phyloP scores from a whole-genome alignment of 2,113 vertebrate species.

The Nannobrachium achirus region DNA sequence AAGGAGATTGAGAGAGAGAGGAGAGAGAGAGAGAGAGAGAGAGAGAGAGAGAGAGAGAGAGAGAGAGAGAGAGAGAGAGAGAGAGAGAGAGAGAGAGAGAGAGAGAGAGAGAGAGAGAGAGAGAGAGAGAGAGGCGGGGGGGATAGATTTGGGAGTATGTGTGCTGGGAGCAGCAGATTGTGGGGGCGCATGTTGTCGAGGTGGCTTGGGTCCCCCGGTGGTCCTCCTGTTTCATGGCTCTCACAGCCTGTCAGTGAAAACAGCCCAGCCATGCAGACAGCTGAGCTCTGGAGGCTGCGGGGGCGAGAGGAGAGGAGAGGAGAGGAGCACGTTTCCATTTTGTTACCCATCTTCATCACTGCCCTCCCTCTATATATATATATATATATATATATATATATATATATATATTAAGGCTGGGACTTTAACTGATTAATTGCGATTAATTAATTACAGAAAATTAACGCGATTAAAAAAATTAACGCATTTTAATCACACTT shows the following conservation, averaged over 20 bases:
- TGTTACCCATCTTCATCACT: conserved; percentile 53
- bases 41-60: too few species aligned
- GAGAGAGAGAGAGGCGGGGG: conserved; percentile 18
- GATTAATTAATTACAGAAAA: too few species aligned
- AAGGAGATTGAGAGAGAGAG: conserved; percentile 39
- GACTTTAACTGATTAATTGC: too few species aligned
- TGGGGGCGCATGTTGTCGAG: conserved; percentile 72
- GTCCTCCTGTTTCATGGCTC: conserved; percentile 75
- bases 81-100: not conserved
- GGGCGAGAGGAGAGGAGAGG: conserved; percentile 70
- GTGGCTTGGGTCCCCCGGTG: conserved; percentile 74
- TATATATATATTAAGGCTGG: too few species aligned
- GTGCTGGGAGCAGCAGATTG: conserved; percentile 60
- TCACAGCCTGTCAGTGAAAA: conserved; percentile 75
- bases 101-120: conserved; percentile 6
- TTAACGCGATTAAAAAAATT: too few species aligned
- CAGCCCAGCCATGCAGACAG: conserved; percentile 75
- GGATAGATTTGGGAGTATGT: conserved; percentile 45
- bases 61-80: too few species aligned
- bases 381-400: too few species aligned
- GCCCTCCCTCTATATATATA: conserved; percentile 34
- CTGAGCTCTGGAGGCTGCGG: conserved; percentile 75
- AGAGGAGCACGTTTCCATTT: conserved; percentile 39
- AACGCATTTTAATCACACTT: too few species aligned
- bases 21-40: too few species aligned